Base-by-base conservation (phyloP, 2,888 invertebrate genomes). In the Leucania comma region DNA sequence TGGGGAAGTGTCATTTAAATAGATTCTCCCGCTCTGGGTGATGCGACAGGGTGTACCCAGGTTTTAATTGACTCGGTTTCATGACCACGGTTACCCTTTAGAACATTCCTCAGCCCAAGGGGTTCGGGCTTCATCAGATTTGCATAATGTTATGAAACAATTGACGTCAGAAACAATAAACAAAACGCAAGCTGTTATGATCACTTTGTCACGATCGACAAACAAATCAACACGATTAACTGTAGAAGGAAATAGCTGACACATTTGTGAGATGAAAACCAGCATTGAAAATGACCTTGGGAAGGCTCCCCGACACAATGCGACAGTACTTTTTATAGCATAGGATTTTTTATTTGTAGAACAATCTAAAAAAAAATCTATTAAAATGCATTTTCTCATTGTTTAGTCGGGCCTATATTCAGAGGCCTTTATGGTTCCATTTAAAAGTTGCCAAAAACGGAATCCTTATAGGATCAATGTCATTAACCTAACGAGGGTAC, bases 81-180 rank as follows among this genome's bases (percentile, higher is more conserved):
- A 35, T 9, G 8, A 9, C 35, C 9, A 35, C 35, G 38, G 14
- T 38, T 12, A 12, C 38, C 12, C 12, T 38, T 38, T 12, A 1
- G 4, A 38, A 38, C 12, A 38, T 38, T 38, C 12, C 38, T 1
- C 12, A 38, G 14, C 38, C 38, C 38, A 14, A 14, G 5, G 5
- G 17, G 5, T 42, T 17, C 42, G 22, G 35, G 67, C n/a, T 14
- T 65, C n/a, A 2, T n/a, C 17, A 12, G 67, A 70, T n/a, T n/a
- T n/a, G n/a, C n/a, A n/a, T 60, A 53, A 32, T 35, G 17, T 64
- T 64, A 57, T 22, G 26, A 50, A 77, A 72, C 53, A 35, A 54
- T 51, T 68, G 62, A 78, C 72, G 64, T 76, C 72, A 50, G n/a
- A 29, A 32, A 56, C n/a, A 67, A 60, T 46, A 46, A 64, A 59